A percentile compares a stretch with the other conserved stretches of the same genome.
Conservation (phyloP, 2,888 invertebrate species). For the Eupsilia transversa region DNA sequence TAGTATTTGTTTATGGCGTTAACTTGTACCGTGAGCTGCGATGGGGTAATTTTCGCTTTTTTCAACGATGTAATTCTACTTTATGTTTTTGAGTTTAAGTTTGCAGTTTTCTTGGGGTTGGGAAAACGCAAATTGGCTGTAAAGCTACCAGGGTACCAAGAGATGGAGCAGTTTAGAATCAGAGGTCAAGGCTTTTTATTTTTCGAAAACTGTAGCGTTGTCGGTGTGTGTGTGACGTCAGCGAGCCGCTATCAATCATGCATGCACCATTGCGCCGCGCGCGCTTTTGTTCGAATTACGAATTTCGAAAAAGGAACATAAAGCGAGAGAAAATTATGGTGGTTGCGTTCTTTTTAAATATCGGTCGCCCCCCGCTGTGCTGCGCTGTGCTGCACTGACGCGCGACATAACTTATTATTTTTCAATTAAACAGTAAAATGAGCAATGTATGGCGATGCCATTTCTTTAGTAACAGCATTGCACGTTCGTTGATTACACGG, state of each 20-base stretch:
- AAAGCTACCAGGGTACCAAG: constrained; percentile 64
- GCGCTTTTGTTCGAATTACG: constrained; percentile 89
- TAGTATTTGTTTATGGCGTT: constrained; percentile 89
- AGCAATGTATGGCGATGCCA: constrained; percentile 72
- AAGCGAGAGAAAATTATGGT: constrained; percentile 85
- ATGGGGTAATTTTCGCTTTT: constrained; percentile 86
- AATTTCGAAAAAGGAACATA: constrained; percentile 88
- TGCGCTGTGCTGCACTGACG: constrained; percentile 73
- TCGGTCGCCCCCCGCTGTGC: constrained; percentile 81
- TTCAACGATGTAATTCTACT: constrained; percentile 82
- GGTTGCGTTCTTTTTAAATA: constrained; percentile 85
- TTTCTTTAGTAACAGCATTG: constrained; percentile 51
- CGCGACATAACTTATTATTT: constrained; percentile 79
- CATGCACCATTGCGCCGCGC: constrained; percentile 89
- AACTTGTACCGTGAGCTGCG: constrained; percentile 81
- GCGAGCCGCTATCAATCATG: constrained; percentile 89
- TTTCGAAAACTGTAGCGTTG: constrained; percentile 81
- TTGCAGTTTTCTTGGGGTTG: constrained; percentile 73
- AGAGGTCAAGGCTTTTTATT: constrained; percentile 87
- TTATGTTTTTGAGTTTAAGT: constrained; percentile 75
- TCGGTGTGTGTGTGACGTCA: constrained; percentile 79
- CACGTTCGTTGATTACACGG: constrained; percentile 53
- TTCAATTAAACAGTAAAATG: constrained; percentile 85
- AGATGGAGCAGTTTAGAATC: constrained; percentile 70
- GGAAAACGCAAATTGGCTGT: constrained; percentile 81